Percentiles rank a stretch among this genome's conserved stretches.
These are phyloP conservation scores for Caenorhabditis virilis DNA, from an alignment of 2,888 invertebrate genomes.

Conservation along the genomic window DNA sequence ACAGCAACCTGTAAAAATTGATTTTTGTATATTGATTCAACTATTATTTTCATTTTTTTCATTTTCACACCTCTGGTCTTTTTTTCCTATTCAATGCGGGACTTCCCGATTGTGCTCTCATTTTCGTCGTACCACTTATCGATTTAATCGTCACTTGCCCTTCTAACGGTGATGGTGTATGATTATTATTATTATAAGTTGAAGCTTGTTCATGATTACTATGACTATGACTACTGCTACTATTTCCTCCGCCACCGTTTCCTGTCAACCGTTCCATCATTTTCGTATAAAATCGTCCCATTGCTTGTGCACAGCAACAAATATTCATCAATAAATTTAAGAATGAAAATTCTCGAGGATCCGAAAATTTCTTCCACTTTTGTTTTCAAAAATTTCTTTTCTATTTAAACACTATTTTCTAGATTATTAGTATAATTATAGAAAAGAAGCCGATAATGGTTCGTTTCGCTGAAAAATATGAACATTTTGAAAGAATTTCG, in stretches of 20 bases:
- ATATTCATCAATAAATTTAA: conserved; percentile 16
- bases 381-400: background rate
- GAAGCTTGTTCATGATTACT: background rate
- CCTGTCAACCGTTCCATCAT: conserved; percentile 36
- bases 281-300: conserved; percentile 39
- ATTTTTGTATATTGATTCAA: background rate
- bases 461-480: conserved; percentile 32
- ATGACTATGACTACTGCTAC: conserved; percentile 15
- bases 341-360: conserved; percentile 6
- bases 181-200: too few species aligned
- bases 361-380: background rate
- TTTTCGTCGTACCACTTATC: conserved; percentile 17
- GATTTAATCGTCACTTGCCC: too few species aligned
- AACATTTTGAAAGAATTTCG: background rate
- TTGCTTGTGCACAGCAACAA: conserved; percentile 36
- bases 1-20: conserved; percentile 40
- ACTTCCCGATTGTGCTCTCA: conserved; percentile 37
- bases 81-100: conserved; percentile 22
- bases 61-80: conserved; percentile 34
- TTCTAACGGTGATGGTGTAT: too few species aligned
- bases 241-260: background rate
- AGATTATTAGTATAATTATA: conserved; percentile 1
- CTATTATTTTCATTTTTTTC: background rate
- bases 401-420: conserved; percentile 4
- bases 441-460: background rate